Conservation (phyloP, 2,113 vertebrate species). For the Larimichthys crocea region DNA sequence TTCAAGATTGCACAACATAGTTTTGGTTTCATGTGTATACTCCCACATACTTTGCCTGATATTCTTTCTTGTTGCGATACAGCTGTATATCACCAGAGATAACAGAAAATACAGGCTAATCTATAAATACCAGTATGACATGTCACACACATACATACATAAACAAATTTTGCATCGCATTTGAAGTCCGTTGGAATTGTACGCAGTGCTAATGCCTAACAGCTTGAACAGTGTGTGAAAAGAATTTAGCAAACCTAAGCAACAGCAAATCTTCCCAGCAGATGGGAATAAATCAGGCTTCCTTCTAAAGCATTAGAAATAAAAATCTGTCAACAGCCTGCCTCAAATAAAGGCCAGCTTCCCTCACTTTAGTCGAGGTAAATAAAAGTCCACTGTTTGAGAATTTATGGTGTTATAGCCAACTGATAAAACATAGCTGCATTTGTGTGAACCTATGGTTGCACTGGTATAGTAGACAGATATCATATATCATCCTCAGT, state of each 20-base stretch:
- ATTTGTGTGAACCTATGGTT: constrained; percentile 1
- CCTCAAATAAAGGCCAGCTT: neutral
- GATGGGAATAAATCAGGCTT: neutral
- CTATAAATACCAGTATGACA: neutral
- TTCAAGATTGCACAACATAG: too few relatives aligned
- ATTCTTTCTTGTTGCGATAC: too few relatives aligned
- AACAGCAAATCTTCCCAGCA: neutral
- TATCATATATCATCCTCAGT: constrained; percentile 31
- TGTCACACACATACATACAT: neutral
- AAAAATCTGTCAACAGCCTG: neutral
- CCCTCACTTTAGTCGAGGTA: neutral
- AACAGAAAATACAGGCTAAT: neutral
- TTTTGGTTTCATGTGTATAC: too few relatives aligned
- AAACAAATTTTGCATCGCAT: neutral
- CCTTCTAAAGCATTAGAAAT: neutral
- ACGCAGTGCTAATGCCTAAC: neutral
- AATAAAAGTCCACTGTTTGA: constrained; percentile 33
- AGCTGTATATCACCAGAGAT: too few relatives aligned
- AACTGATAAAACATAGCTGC: constrained; percentile 26
- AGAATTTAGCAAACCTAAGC: neutral
- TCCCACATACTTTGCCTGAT: too few relatives aligned
- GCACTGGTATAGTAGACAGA: neutral
- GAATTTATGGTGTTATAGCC: constrained; percentile 13
- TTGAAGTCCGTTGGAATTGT: neutral
- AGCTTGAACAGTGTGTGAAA: neutral